Evolutionary conservation across 2,113 vertebrate species (phyloP).

Genomic region (Nothobranchius kuhntae): DNA sequence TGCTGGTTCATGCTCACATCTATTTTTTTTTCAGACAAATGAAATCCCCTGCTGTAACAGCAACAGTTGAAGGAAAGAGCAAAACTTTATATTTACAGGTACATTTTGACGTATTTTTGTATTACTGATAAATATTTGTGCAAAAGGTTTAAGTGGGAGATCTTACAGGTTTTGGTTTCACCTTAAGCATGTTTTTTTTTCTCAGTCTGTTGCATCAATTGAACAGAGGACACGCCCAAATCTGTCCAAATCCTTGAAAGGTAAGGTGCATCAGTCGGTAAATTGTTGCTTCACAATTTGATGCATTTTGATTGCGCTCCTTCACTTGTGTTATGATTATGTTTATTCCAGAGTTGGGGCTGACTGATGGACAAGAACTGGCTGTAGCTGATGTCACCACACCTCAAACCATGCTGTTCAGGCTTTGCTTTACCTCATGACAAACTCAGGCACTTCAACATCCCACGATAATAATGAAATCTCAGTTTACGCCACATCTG

Average conservation of each 20-base stretch:
- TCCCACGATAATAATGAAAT: conserved; percentile 1
- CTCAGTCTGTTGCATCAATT: conserved; percentile 88
- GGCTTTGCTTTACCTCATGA: conserved; percentile 89
- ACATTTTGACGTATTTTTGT: conserved; percentile 36
- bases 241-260: conserved; percentile 91
- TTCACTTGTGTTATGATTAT: conserved; percentile 21
- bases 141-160: not conserved
- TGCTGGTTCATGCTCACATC: not conserved
- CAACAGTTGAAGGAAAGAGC: conserved; percentile 91
- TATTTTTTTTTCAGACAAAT: conserved; percentile 83
- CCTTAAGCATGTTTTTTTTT: conserved; percentile 20
- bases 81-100: conserved; percentile 98
- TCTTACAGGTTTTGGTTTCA: conserved; percentile 7
- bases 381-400: conserved; percentile 93
- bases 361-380: conserved; percentile 90
- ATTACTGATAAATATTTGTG: not conserved
- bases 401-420: conserved; percentile 94
- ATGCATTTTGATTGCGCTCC: conserved; percentile 6
- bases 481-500: conserved; percentile 41
- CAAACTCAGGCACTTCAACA: conserved; percentile 26
- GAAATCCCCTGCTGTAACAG: conserved; percentile 94
- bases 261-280: conserved; percentile 67
- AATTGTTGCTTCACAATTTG: not conserved
- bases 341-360: conserved; percentile 84
- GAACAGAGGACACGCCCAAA: conserved; percentile 92